A percentile compares a stretch with the other conserved stretches of the same genome.
Evolutionary conservation across 2,888 invertebrate species (phyloP).

Genomic region (Gryllus longicercus): DNA sequence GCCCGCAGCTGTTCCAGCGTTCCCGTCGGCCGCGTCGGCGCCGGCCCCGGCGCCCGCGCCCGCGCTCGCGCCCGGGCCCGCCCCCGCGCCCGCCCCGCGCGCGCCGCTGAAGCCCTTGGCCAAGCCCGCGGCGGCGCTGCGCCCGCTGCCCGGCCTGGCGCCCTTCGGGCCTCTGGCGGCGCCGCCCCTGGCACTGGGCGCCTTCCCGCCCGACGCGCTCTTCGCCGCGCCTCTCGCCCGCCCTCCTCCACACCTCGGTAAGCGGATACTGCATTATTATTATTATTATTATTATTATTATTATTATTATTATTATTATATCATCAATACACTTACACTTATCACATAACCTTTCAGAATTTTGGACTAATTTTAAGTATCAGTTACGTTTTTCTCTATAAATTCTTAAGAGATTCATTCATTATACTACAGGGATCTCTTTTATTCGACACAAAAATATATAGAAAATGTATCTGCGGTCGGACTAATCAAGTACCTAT

Average conservation of each 20-base stretch:
- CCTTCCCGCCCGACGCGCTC: not conserved
- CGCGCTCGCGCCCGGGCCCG: too few species aligned
- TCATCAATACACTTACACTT: too few species aligned
- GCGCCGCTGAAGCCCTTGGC: constrained; percentile 17
- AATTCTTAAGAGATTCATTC: too few species aligned
- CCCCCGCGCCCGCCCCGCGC: not conserved
- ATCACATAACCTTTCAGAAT: too few species aligned
- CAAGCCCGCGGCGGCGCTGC: not conserved
- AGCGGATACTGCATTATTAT: not conserved
- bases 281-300: too few species aligned
- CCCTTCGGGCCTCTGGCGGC: not conserved
- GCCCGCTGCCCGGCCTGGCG: not conserved
- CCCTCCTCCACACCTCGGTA: not conserved
- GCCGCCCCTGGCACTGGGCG: not conserved
- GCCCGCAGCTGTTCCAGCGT: not conserved
- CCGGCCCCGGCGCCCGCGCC: not conserved
- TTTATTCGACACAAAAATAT: too few species aligned
- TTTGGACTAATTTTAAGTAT: too few species aligned
- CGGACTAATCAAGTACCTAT: too few species aligned
- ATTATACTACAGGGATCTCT: too few species aligned
- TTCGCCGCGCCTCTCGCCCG: constrained; percentile 32
- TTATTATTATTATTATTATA: too few species aligned
- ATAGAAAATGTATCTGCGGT: too few species aligned
- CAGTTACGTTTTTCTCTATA: too few species aligned
- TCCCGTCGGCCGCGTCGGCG: not conserved